Conservation (phyloP, 2,888 invertebrate genomes). For the Dasysyrphus tricinctus region DNA sequence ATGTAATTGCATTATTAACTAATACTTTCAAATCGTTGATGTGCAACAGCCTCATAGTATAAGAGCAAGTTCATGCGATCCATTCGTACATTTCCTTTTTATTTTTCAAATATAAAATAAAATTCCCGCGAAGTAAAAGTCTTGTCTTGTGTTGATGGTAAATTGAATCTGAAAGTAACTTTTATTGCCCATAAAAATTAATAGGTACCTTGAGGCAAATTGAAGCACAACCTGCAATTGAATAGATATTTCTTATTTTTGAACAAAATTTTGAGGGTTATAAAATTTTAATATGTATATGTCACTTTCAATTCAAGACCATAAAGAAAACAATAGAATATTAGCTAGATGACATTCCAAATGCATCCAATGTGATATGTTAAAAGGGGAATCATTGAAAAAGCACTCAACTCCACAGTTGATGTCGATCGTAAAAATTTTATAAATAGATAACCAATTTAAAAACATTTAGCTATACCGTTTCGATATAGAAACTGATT, state of each 20-base stretch:
- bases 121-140: slow-evolving; percentile 22
- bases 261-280: not conserved
- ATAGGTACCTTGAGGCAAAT: not conserved
- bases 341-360: not conserved
- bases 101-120: slow-evolving; percentile 26
- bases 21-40: too few species aligned
- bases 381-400: not conserved
- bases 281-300: not conserved
- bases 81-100: not conserved
- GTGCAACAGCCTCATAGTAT: too few species aligned
- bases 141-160: slow-evolving; percentile 36
- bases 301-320: not conserved
- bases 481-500: not conserved
- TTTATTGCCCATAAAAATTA: slow-evolving; percentile 24
- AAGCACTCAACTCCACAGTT: not conserved
- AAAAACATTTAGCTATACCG: not conserved
- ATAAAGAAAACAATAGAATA: not conserved
- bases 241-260: slow-evolving; percentile 1
- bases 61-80: too few species aligned
- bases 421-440: not conserved
- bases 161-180: slow-evolving; percentile 29
- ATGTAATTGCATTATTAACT: too few species aligned
- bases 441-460: slow-evolving; percentile 9
- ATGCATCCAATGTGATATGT: not conserved
- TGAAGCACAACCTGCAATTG: not conserved